Evolutionary conservation across 2,797 vertebrate species (phyloP).

Genomic region (Phoebastria nigripes): DNA sequence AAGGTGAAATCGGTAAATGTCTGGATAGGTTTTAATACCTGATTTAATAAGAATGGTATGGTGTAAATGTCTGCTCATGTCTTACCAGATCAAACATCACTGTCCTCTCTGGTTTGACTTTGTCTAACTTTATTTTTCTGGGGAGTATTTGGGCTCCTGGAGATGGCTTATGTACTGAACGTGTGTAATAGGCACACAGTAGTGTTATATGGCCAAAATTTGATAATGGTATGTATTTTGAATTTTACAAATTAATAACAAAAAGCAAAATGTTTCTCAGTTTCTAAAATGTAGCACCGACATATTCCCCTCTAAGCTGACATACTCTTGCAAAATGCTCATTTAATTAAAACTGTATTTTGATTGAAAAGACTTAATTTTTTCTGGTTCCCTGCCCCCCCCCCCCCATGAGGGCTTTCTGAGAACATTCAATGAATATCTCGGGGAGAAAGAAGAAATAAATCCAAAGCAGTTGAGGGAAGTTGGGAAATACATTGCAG

Average conservation of each 20-base stretch:
- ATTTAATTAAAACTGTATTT: neutral
- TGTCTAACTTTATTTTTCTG: neutral
- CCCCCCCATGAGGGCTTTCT: neutral
- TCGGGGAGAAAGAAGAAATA: neutral
- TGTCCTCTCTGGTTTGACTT: neutral
- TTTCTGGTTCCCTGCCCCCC: neutral
- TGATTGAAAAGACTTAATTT: neutral
- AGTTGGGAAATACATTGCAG: neutral
- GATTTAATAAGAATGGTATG: neutral
- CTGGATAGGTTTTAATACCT: neutral
- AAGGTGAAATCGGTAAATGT: neutral
- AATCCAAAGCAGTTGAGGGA: neutral
- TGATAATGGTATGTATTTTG: neutral
- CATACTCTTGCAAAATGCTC: neutral
- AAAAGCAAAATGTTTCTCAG: neutral
- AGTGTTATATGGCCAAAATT: neutral
- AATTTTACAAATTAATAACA: neutral
- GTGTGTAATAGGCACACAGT: neutral
- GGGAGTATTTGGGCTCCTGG: neutral
- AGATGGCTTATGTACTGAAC: neutral
- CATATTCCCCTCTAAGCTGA: neutral
- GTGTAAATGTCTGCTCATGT: neutral
- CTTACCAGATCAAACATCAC: fast-evolving
- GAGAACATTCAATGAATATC: neutral
- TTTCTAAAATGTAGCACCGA: neutral